Conservation (phyloP, 1,140 invertebrate genomes). For the Plodia interpunctella region DNA sequence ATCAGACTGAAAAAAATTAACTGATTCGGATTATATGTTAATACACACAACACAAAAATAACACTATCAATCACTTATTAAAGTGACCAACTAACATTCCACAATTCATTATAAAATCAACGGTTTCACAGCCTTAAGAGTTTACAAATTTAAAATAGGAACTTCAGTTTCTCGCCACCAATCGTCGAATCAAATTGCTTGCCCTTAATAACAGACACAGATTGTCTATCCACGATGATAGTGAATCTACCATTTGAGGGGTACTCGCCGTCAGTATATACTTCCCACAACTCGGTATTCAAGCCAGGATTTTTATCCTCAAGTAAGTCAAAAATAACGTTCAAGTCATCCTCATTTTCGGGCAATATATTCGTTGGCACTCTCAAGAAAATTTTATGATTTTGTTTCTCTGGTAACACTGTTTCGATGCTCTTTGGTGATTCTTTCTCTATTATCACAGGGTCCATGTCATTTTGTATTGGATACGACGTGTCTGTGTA, state of each 20-base stretch:
- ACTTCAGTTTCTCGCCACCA: conserved; percentile 48
- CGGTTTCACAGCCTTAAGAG: no score
- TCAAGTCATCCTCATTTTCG: conserved; percentile 47
- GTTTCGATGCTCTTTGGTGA: conserved; percentile 12
- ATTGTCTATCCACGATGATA: conserved; percentile 50
- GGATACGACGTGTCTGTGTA: background rate
- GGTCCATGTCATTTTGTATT: conserved; percentile 18
- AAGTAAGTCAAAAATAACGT: conserved; percentile 52
- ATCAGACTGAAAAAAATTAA: no score
- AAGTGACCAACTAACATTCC: no score
- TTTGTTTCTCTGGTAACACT: conserved; percentile 17
- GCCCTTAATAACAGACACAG: conserved; percentile 39
- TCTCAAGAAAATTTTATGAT: conserved; percentile 41
- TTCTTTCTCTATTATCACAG: conserved; percentile 17
- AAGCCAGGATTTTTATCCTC: conserved; percentile 61
- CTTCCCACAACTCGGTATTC: conserved; percentile 56
- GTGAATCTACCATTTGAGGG: conserved; percentile 45
- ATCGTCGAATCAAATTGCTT: conserved; percentile 39
- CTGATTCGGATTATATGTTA: no score
- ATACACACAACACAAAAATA: no score
- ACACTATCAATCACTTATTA: no score
- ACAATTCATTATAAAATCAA: no score
- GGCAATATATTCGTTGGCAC: conserved; percentile 47
- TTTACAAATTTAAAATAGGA: conserved; percentile 31
- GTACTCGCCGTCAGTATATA: conserved; percentile 28